Conservation (phyloP, 2,797 vertebrate genomes). For the Arrhamphus sclerolepis region DNA sequence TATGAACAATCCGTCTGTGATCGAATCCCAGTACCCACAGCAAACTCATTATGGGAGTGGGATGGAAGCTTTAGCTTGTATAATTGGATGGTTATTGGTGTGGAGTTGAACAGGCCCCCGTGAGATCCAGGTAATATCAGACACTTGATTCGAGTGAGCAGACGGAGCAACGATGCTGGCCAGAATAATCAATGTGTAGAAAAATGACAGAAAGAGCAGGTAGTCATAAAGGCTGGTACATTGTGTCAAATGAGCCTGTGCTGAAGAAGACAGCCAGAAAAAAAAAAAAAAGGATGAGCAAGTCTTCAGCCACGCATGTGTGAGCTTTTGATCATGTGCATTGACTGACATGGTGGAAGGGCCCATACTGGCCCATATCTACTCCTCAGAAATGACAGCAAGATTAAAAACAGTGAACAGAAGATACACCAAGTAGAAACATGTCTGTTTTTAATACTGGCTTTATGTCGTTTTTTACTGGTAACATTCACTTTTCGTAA, state of each 20-base stretch:
- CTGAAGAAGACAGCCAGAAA: background rate
- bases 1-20: slow-evolving; percentile 46
- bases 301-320: background rate
- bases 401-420: too few relatives aligned
- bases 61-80: slow-evolving; percentile 63
- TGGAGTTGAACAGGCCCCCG: slow-evolving; percentile 36
- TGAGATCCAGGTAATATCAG: slow-evolving; percentile 65
- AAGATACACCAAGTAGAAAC: too few relatives aligned
- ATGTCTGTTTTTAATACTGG: too few relatives aligned
- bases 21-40: slow-evolving; percentile 37
- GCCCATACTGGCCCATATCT: background rate
- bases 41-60: slow-evolving; percentile 55
- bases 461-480: too few relatives aligned
- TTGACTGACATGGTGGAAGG: background rate
- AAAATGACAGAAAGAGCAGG: slow-evolving; percentile 3
- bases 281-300: background rate
- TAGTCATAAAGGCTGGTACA: slow-evolving; percentile 8
- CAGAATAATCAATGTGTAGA: slow-evolving; percentile 18
- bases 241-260: background rate
- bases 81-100: slow-evolving; percentile 62
- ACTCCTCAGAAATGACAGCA: too few relatives aligned
- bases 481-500: too few relatives aligned
- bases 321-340: background rate
- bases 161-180: slow-evolving; percentile 9
- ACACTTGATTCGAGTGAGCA: slow-evolving; percentile 32